Conservation (phyloP, 2,113 vertebrate genomes). For the Amblyopsis rosae region DNA sequence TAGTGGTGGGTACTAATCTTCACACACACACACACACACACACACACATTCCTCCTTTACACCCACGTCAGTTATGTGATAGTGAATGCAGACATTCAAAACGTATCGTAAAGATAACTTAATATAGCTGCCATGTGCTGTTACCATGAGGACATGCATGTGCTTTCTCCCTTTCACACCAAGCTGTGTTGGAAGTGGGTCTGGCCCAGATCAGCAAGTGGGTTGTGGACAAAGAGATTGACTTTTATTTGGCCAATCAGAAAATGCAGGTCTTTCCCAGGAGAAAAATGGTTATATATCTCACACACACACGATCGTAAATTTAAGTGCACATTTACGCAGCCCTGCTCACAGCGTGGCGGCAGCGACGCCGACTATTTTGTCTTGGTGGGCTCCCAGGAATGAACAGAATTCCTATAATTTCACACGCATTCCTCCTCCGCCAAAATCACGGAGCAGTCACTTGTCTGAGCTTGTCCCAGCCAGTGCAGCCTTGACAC, state of each 20-base stretch:
- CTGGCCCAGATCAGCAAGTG: too few species aligned
- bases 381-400: constrained; percentile 43
- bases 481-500: constrained; percentile 51
- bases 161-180: too few species aligned
- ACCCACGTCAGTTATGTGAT: constrained; percentile 11
- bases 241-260: too few species aligned
- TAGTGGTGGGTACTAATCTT: constrained; percentile 23
- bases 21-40: constrained; percentile 4
- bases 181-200: too few species aligned
- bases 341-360: constrained; percentile 2
- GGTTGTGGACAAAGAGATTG: too few species aligned
- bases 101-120: too few species aligned
- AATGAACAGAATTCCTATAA: constrained; percentile 68
- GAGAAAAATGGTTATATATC: neutral
- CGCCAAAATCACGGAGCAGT: constrained; percentile 36
- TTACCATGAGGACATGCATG: too few species aligned
- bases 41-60: constrained; percentile 13
- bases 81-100: neutral
- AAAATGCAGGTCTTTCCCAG: neutral
- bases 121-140: too few species aligned
- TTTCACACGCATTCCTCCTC: constrained; percentile 64
- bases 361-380: constrained; percentile 32
- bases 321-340: neutral
- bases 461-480: constrained; percentile 73
- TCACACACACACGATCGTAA: neutral